Base-by-base conservation (phyloP, 2,113 vertebrate species). In the Pygathrix nemaeus region DNA sequence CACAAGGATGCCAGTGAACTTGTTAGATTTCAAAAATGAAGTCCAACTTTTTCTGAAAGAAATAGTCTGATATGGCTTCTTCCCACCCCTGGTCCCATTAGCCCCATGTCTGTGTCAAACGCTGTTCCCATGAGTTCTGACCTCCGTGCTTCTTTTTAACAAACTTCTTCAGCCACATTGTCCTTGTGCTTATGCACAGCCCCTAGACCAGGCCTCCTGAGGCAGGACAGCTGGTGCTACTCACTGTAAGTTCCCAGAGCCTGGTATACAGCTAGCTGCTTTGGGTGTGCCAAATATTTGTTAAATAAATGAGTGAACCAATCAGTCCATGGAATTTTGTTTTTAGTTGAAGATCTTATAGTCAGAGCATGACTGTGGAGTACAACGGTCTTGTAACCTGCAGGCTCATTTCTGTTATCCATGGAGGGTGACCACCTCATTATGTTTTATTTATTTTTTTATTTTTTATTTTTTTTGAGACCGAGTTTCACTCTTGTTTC, bases 41-140 rank as follows among this genome's bases (percentile, higher is more conserved):
- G 30, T 43, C 43, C 86, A 59, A 25, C 3, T n/a, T 97, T 86
- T 95, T 76, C 72, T 57, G 61, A 70, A 32, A 30, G 78, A 11
- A 85, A 68, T 57, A 35, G 6, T 84, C 32, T 30, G 27, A 35
- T 50, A 5, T 85, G 50, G 45, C 13, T 85, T 59, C 75, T 82
- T n/a, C n/a, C 10, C 6, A 21, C 5, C 9, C 78, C n/a, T 10
- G 20, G 35, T 8, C 30, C 20, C 9, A 16, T 5, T 0, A 2
- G 35, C n/a, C 45, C 50, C 43, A 45, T 32, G 21, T 6, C 12
- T 73, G 7, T 52, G 35, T 55, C 83, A 52, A 50, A 40, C 43
- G 48, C 35, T 90, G 10, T 23, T 48, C 66, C 57, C 32, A 8
- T 32, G 25, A 43, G 3, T 66, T 55, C 72, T 78, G 40, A 73